Conservation (phyloP, 2,113 vertebrate species). For the Catharus minimus region DNA sequence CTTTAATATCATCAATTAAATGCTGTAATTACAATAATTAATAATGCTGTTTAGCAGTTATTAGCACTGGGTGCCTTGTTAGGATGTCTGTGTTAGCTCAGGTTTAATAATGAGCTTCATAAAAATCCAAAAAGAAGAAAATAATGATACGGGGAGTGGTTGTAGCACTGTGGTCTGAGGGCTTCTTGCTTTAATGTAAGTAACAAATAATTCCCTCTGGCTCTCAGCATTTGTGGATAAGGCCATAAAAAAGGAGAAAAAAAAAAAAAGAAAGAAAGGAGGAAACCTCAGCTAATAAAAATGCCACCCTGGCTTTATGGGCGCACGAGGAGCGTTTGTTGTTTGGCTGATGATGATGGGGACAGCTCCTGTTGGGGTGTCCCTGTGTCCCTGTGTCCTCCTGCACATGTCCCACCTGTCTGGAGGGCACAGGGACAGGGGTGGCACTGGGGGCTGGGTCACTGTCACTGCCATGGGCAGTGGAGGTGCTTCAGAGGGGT, state of each 20-base stretch:
- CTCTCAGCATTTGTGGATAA: conserved; percentile 47
- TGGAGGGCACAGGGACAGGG: not conserved
- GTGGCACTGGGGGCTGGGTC: not conserved
- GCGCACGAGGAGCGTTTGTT: not conserved
- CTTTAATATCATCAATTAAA: conserved; percentile 27
- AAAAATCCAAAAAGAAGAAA: conserved; percentile 43
- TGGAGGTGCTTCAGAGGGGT: rapidly evolving
- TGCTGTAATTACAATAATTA: conserved; percentile 38
- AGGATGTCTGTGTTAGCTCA: conserved; percentile 14
- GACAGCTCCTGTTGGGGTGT: not conserved
- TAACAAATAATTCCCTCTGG: conserved; percentile 66
- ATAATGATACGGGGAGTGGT: conserved; percentile 40
- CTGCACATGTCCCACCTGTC: rapidly evolving
- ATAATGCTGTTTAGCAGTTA: conserved; percentile 38
- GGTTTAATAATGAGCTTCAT: conserved; percentile 27
- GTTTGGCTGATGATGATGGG: not conserved
- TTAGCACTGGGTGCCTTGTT: conserved; percentile 15
- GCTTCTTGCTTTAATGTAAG: conserved; percentile 58
- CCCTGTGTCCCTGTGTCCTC: not conserved
- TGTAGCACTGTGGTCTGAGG: conserved; percentile 26
- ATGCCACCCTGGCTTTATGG: conserved; percentile 19
- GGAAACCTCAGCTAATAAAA: conserved; percentile 65
- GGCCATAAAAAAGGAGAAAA: conserved; percentile 1
- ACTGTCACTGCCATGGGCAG: not conserved
- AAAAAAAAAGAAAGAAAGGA: not conserved